Evolutionary conservation across 2,888 invertebrate genomes (phyloP).

Genomic region (Athalia cordata): DNA sequence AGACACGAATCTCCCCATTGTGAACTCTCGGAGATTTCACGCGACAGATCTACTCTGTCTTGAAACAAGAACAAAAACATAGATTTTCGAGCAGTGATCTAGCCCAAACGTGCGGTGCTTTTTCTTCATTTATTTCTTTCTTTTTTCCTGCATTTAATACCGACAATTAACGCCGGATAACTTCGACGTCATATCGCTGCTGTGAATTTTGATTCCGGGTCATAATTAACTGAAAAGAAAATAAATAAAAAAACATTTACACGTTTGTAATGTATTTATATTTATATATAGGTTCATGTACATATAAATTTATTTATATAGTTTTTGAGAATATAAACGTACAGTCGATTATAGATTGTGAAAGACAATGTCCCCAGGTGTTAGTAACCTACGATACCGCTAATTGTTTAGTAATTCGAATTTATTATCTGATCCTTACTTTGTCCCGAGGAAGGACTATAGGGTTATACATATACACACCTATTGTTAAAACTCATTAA

Average conservation of each 20-base stretch:
- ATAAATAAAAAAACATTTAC: not conserved
- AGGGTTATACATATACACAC: constrained; percentile 6
- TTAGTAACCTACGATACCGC: constrained; percentile 17
- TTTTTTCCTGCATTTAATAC: not conserved
- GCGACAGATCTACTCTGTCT: constrained; percentile 20
- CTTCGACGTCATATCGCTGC: not conserved
- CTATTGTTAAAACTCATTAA: constrained; percentile 40
- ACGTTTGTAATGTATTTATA: too few species aligned
- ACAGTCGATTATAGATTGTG: not conserved
- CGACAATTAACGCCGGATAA: not conserved
- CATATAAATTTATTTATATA: not conserved
- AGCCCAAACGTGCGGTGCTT: too few species aligned
- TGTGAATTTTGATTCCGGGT: not conserved
- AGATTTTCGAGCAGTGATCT: not conserved
- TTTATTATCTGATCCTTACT: constrained; percentile 34
- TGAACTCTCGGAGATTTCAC: constrained; percentile 34
- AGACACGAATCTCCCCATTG: constrained; percentile 39
- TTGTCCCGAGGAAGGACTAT: constrained; percentile 12
- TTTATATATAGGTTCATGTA: too few species aligned
- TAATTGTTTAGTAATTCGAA: constrained; percentile 35
- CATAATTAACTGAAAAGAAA: not conserved
- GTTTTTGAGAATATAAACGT: not conserved
- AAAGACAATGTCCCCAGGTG: constrained; percentile 18
- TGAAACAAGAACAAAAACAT: constrained; percentile 20
- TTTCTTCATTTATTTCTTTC: too few species aligned